Percentiles rank a stretch among this genome's conserved stretches.
Evolutionary conservation across 2,113 vertebrate species (phyloP).

Genomic region (Erinaceus europaeus): DNA sequence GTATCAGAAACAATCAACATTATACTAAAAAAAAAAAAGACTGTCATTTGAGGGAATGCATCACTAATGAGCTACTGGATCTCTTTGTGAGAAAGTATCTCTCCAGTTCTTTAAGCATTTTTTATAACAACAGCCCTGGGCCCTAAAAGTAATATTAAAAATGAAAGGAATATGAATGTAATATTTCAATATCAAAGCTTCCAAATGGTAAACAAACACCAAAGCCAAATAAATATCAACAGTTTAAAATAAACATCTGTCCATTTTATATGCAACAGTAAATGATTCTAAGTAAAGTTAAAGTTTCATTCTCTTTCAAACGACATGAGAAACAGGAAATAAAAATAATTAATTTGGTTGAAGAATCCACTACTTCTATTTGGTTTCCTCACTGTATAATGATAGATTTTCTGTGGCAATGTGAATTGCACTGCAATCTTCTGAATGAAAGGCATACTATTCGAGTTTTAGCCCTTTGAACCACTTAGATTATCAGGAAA

Average conservation of each 20-base stretch:
- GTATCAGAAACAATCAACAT: too few relatives aligned
- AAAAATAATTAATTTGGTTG: conserved; percentile 43
- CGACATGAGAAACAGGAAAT: conserved; percentile 5
- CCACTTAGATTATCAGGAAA: conserved; percentile 14
- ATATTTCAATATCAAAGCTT: too few relatives aligned
- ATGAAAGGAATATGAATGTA: too few relatives aligned
- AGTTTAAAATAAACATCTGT: not conserved
- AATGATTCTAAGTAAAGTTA: conserved; percentile 13
- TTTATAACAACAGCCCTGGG: too few relatives aligned
- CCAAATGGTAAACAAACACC: not conserved
- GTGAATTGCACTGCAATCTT: conserved; percentile 22
- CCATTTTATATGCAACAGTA: not conserved
- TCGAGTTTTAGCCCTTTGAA: conserved; percentile 40
- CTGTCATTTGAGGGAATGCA: too few relatives aligned
- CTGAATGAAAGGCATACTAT: not conserved
- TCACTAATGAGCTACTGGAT: too few relatives aligned
- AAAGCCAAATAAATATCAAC: not conserved
- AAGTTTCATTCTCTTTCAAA: conserved; percentile 22
- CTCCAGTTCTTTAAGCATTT: too few relatives aligned
- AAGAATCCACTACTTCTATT: not conserved
- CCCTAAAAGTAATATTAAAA: too few relatives aligned
- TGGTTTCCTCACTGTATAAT: conserved; percentile 32
- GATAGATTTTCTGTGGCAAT: not conserved
- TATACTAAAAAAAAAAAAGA: too few relatives aligned
- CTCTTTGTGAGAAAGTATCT: too few relatives aligned